phyloP scores from a whole-genome alignment of 2,888 invertebrate genomes.

The Cosmia pyralina region DNA sequence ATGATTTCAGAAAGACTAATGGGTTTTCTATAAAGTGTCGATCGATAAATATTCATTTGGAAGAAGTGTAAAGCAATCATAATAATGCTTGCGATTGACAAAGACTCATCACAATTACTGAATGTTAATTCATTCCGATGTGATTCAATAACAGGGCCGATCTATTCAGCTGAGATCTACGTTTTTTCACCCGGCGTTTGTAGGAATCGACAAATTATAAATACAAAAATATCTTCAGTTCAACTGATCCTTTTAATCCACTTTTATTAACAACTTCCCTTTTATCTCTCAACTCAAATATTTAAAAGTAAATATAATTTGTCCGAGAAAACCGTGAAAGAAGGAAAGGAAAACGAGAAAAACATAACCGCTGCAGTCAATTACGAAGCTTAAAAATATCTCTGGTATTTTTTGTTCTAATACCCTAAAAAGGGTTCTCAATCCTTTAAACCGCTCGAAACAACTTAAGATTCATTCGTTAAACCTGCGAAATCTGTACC shows the following conservation, averaged over 20 bases:
- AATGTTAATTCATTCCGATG: constrained; percentile 31
- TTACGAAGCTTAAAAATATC: constrained; percentile 87
- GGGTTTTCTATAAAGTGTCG: not conserved
- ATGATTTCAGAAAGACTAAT: not conserved
- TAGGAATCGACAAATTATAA: constrained; percentile 59
- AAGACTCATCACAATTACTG: constrained; percentile 18
- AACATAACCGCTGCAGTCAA: constrained; percentile 82
- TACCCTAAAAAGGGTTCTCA: constrained; percentile 82
- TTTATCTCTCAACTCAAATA: constrained; percentile 77
- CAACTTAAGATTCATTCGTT: constrained; percentile 86
- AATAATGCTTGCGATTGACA: constrained; percentile 15
- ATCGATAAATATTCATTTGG: constrained; percentile 14
- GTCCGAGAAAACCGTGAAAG: constrained; percentile 71
- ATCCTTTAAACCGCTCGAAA: constrained; percentile 86
- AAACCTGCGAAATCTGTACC: constrained; percentile 82
- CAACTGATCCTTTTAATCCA: constrained; percentile 77
- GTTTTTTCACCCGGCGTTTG: constrained; percentile 48
- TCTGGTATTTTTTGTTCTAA: constrained; percentile 81
- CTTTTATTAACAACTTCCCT: constrained; percentile 78
- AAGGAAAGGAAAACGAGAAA: constrained; percentile 74
- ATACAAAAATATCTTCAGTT: constrained; percentile 68
- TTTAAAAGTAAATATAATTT: constrained; percentile 82
- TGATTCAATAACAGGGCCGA: constrained; percentile 23
- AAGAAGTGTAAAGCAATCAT: constrained; percentile 22
- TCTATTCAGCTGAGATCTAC: constrained; percentile 15